Percentiles rank a stretch among this genome's conserved stretches.
phyloP scores from a whole-genome alignment of 2,888 invertebrate species.

The Caenorhabditis zanzibari region DNA sequence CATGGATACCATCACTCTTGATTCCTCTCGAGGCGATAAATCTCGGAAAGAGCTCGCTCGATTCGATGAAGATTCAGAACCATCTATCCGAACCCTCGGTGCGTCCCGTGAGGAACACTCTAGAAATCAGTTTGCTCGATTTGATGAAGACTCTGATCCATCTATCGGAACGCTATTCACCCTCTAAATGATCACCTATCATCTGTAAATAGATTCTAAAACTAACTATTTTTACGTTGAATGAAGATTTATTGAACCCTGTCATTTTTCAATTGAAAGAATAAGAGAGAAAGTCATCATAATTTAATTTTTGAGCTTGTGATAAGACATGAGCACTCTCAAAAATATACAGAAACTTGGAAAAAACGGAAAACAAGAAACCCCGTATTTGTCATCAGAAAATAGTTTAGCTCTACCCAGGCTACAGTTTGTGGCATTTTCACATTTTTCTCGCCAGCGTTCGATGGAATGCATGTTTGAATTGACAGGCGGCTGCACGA shows the following conservation, averaged over 20 bases:
- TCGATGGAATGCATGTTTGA: slow-evolving; percentile 61
- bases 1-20: slow-evolving; percentile 32
- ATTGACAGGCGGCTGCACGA: slow-evolving; percentile 63
- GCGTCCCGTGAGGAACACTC: background rate
- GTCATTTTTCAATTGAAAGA: slow-evolving; percentile 17
- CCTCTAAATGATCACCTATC: background rate
- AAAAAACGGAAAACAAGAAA: slow-evolving; percentile 27
- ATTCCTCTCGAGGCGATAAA: background rate
- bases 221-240: background rate
- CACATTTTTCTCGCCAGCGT: slow-evolving; percentile 40
- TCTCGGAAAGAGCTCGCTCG: slow-evolving; percentile 2
- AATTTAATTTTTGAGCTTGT: slow-evolving; percentile 52
- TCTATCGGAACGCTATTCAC: slow-evolving; percentile 33
- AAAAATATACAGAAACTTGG: slow-evolving; percentile 47
- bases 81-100: slow-evolving; percentile 20
- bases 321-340: slow-evolving; percentile 52
- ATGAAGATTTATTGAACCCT: slow-evolving; percentile 48
- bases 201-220: background rate
- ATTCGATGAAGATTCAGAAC: slow-evolving; percentile 17
- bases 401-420: slow-evolving; percentile 48
- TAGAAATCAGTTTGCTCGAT: slow-evolving; percentile 2
- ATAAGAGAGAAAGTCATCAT: slow-evolving; percentile 18
- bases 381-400: slow-evolving; percentile 44
- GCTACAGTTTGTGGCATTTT: slow-evolving; percentile 12
- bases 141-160: slow-evolving; percentile 25